Base-by-base conservation (phyloP, 2,797 vertebrate genomes). In the Kryptopterus vitreolus region DNA sequence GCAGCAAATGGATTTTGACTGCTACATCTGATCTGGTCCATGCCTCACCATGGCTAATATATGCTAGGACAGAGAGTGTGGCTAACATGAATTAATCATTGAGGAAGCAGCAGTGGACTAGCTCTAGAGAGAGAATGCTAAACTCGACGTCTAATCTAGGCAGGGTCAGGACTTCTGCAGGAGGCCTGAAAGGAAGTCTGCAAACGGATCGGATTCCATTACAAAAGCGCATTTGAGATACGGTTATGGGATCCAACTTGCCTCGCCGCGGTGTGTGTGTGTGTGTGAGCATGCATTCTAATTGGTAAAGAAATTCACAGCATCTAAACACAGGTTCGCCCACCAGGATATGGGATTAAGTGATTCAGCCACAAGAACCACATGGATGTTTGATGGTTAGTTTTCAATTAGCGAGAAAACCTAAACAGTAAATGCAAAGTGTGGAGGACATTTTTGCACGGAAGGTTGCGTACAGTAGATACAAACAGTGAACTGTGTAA, bases 241-340 rank as follows among this genome's bases (percentile, higher is more conserved):
- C 88, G 90, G 89, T 89, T 79, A 84, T 43, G 87, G 81, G 82
- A 84, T 85, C 76, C 87, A 87, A 88, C 90, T 33, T 87, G 88
- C 91, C 88, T 92, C 86, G 83, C 76, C 88, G 82, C 89, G 16
- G 7, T 43, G 38, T 9, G 6, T 43, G n/a, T n/a, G n/a, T 1
- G 81, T 90, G 82, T 89, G 91, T 92, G 91, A 92, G 89, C 81
- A 76, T 87, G 90, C 91, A 90, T 92, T 88, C 84, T 92, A 89
- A 93, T 92, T 89, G 84, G 66, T 85, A 48, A 77, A 82, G 81
- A 77, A 87, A 86, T 79, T 70, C 77, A 77, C n/a, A 81, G 65
- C n/a, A 62, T 70, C 38, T 38, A 82, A 76, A 87, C 81, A 78
- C 24, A 79, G 82, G 50, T 75, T 62, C 70, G 35, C 75, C 71